Percentiles rank a stretch among this genome's conserved stretches.
Evolutionary conservation across 2,888 invertebrate species (phyloP).

Genomic region (Amaurobius ferox): DNA sequence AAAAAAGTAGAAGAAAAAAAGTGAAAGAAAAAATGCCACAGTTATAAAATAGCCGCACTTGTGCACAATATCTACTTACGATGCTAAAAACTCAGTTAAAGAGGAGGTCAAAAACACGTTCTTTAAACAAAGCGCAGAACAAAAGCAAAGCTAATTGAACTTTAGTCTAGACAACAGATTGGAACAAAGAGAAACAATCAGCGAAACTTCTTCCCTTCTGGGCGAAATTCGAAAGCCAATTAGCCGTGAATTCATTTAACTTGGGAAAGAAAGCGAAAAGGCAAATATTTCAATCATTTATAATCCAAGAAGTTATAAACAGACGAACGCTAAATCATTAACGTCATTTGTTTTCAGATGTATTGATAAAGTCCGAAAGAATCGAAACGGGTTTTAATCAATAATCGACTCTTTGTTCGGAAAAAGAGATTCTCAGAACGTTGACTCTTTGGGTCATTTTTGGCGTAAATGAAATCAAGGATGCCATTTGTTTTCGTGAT

Average conservation of each 20-base stretch:
- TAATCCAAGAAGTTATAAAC: constrained; percentile 3
- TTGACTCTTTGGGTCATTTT: background rate
- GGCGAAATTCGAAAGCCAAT: background rate
- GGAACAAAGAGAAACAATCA: background rate
- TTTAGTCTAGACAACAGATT: constrained; percentile 1
- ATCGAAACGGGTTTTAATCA: background rate
- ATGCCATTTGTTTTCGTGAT: background rate
- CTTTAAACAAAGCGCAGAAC: background rate
- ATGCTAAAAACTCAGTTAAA: no score
- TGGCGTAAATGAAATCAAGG: background rate
- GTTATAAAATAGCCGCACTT: no score
- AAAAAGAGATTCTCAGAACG: background rate
- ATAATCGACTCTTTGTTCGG: background rate
- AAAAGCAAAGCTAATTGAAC: background rate
- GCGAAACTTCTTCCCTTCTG: background rate
- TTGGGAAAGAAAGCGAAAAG: background rate
- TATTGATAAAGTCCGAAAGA: background rate
- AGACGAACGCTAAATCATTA: background rate
- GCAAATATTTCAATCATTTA: constrained; percentile 12
- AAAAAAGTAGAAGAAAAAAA: no score
- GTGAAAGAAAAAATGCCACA: no score
- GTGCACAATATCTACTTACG: no score
- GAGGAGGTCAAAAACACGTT: no score
- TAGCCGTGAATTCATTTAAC: constrained; percentile 5
- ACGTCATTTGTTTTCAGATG: constrained; percentile 2